Evolutionary conservation across 2,113 vertebrate species (phyloP), one percentile per base, ranked within the genome.

Genomic region (Thomomys bottae): DNA sequence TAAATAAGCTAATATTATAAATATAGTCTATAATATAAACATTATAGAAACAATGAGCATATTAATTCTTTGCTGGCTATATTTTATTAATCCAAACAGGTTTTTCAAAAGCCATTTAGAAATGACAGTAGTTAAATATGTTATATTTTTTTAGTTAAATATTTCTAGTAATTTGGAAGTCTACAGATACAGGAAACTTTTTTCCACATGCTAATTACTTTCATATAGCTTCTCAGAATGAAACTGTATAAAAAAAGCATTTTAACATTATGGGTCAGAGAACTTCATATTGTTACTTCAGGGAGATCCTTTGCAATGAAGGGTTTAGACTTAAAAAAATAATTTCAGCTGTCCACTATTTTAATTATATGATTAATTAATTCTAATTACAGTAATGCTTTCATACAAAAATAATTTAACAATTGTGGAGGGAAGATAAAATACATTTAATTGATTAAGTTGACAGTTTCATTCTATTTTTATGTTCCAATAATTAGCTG

Each of bases 291-390:
- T 12, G 17, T 82, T 66, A 5, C 9, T 76, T 40, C 63, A 86
- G 54, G 18, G 71, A 87, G 59, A 32, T 2, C 78, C 49, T 78
- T 88, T 81, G 73, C 71, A 66, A 88, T n/a, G 71, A 96, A 0
- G 0, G 0, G 42, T 64, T 26, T 83, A 32, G 3, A 18, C 49
- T 76, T 9, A 77, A 67, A 28, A 87, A 87, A 26, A 57, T 66
- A 64, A 91, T 87, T 96, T 84, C 87, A 94, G 95, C 96, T 96
- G 77, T 82, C 93, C 94, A 93, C 96, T 97, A 96, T 75, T 94
- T 40, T 81, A 95, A 97, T 96, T 89, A 95, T 95, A 95, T 95
- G 89, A 94, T 94, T 96, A 97, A 40, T 88, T 94, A 92, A 68
- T 91, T 94, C 85, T 96, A 95, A 92, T 93, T 96, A 96, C 78